Percentiles rank a stretch among this genome's conserved stretches.
Conservation (phyloP, 2,888 invertebrate genomes). For the Drosophila gaucha region DNA sequence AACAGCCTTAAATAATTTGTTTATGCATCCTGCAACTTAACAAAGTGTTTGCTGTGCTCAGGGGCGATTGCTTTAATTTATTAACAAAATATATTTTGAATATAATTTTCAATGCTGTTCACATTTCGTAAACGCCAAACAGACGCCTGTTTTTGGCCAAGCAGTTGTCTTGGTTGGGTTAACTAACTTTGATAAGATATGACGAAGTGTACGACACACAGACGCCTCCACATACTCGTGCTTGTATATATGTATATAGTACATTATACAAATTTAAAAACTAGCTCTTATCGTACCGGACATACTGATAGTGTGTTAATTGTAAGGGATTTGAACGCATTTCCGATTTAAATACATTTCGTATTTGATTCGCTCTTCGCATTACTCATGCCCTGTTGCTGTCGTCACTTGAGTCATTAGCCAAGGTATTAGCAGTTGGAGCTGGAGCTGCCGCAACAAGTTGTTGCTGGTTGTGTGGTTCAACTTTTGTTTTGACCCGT, state of each 20-base stretch:
- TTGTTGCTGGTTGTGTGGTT: slow-evolving; percentile 34
- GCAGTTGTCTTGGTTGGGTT: slow-evolving; percentile 47
- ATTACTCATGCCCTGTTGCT: slow-evolving; percentile 53
- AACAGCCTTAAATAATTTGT: slow-evolving; percentile 13
- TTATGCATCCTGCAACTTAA: slow-evolving; percentile 55
- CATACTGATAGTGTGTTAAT: slow-evolving; percentile 37
- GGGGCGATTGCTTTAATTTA: slow-evolving; percentile 31
- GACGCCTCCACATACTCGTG: slow-evolving; percentile 50
- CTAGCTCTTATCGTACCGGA: slow-evolving; percentile 47
- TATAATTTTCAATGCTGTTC: slow-evolving; percentile 39
- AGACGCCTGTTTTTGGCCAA: slow-evolving; percentile 12
- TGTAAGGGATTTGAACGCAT: slow-evolving; percentile 62
- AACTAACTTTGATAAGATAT: slow-evolving; percentile 73
- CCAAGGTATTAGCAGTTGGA: slow-evolving; percentile 28
- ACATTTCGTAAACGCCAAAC: slow-evolving; percentile 22
- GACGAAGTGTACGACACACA: slow-evolving; percentile 32
- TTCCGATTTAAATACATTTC: slow-evolving; percentile 53
- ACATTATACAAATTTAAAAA: slow-evolving; percentile 1
- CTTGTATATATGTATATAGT: not conserved
- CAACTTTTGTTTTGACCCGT: slow-evolving; percentile 59
- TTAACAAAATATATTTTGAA: slow-evolving; percentile 17
- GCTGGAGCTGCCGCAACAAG: slow-evolving; percentile 47
- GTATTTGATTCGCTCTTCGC: slow-evolving; percentile 18
- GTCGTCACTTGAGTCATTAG: slow-evolving; percentile 58
- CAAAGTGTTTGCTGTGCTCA: too few relatives aligned